phyloP scores from a whole-genome alignment of 2,113 vertebrate species.

The Paramormyrops kingsleyae region DNA sequence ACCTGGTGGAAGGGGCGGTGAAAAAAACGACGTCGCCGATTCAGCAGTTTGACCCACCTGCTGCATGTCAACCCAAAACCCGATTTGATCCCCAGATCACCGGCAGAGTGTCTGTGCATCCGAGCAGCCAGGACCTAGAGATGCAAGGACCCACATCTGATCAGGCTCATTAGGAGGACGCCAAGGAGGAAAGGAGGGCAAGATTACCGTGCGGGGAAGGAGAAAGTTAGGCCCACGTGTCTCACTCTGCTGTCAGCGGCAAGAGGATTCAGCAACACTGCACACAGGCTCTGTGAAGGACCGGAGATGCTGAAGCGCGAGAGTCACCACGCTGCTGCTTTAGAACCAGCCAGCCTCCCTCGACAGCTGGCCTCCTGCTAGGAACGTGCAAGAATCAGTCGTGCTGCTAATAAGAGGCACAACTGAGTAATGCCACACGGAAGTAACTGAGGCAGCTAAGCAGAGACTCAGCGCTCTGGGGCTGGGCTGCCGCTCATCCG shows the following conservation, averaged over 20 bases:
- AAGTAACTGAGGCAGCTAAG: not conserved
- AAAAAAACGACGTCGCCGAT: not conserved
- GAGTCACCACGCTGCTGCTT: not conserved
- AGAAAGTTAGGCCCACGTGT: not conserved
- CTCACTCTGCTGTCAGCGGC: not conserved
- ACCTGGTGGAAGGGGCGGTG: not conserved
- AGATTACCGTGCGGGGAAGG: not conserved
- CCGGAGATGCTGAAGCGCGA: fast-evolving
- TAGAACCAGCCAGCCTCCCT: not conserved
- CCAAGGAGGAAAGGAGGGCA: not conserved
- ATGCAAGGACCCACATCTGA: not conserved
- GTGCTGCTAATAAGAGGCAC: not conserved
- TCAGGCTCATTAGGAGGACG: not conserved
- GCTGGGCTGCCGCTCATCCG: not conserved
- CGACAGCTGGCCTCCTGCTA: not conserved
- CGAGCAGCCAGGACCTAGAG: not conserved
- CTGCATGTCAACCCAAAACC: not conserved
- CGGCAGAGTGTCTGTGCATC: not conserved
- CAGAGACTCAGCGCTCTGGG: not conserved
- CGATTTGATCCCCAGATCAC: not conserved
- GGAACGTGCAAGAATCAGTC: not conserved
- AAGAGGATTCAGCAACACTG: not conserved
- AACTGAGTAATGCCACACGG: not conserved
- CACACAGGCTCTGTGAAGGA: not conserved
- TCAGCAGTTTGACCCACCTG: not conserved